Base-by-base conservation (phyloP, 2,797 vertebrate genomes). In the Benthosema pterotum region DNA sequence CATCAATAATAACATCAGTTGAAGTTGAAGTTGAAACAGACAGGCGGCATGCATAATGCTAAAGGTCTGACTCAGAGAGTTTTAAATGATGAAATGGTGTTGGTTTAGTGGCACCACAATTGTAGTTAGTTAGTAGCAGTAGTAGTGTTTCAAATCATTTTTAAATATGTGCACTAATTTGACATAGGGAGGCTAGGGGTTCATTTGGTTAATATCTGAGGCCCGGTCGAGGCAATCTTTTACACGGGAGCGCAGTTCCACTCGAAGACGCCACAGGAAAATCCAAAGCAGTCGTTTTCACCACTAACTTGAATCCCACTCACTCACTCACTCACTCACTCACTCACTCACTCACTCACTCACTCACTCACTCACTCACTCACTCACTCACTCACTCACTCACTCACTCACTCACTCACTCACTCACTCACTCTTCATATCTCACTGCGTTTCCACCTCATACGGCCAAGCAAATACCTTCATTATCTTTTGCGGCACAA, bases 401-500 rank as follows among this genome's bases (percentile, higher is more conserved):
- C 22, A 7, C 13, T 54, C 59, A 66, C 57, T 38, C 45, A 67
- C 74, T 60, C 52, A 11, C 61, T 71, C 60, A 11, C 68, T 74
- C 58, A 51, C 66, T 61, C 38, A 54, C 38, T 4, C 61, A 58
- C 54, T 74, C 75, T 78, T 79, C 76, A 81, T 77, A 77, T 78
- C 77, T 77, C 71, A 67, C 71, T 72, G 60, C 74, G 69, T 80
- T 81, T 82, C 78, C 69, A 80, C 57, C 69, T 83, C 82, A 60
- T 63, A 22, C 67, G 71, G 80, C 84, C 81, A 71, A 89, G 80
- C 87, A 84, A 90, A 90, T 91, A 88, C 84, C 86, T 91, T 92
- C 89, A 92, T 93, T 93, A 92, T 90, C 88, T 89, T 82, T 67
- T 73, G 79, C 81, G 81, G 85, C 71, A 73, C 87, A 91, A 90